Evolutionary conservation across 2,888 invertebrate genomes (phyloP).

Genomic region (Clitarchus hookeri): DNA sequence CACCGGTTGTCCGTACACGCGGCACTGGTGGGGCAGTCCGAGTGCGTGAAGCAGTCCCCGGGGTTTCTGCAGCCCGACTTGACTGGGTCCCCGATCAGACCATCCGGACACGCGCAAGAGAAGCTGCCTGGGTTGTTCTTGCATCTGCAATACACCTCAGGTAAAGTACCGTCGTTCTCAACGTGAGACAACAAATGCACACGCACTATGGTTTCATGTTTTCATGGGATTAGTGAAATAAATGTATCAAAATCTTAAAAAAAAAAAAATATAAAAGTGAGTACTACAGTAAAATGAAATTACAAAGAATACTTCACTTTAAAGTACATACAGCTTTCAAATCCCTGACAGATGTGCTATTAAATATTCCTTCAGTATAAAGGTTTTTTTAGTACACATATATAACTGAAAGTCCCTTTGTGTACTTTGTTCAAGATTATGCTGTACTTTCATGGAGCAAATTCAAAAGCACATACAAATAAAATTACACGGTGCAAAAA

Average conservation of each 20-base stretch:
- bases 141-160: slow-evolving; percentile 60
- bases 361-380: too few relatives aligned
- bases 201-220: not conserved
- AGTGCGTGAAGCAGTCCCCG: slow-evolving; percentile 78
- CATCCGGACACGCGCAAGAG: slow-evolving; percentile 75
- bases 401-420: too few relatives aligned
- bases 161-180: not conserved
- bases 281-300: too few relatives aligned
- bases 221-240: not conserved
- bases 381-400: too few relatives aligned
- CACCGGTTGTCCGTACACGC: slow-evolving; percentile 77
- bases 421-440: too few relatives aligned
- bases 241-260: not conserved
- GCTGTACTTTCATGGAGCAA: too few relatives aligned
- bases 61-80: slow-evolving; percentile 77
- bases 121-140: slow-evolving; percentile 79
- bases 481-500: too few relatives aligned
- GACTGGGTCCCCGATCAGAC: slow-evolving; percentile 77
- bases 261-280: not conserved
- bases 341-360: too few relatives aligned
- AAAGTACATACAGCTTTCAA: too few relatives aligned
- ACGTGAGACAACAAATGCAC: not conserved
- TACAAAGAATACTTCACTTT: too few relatives aligned
- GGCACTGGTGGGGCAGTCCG: slow-evolving; percentile 78
- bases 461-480: too few relatives aligned